These are phyloP conservation scores for Talpa occidentalis DNA, from an alignment of 2,113 vertebrate species.

Conservation along the genomic window DNA sequence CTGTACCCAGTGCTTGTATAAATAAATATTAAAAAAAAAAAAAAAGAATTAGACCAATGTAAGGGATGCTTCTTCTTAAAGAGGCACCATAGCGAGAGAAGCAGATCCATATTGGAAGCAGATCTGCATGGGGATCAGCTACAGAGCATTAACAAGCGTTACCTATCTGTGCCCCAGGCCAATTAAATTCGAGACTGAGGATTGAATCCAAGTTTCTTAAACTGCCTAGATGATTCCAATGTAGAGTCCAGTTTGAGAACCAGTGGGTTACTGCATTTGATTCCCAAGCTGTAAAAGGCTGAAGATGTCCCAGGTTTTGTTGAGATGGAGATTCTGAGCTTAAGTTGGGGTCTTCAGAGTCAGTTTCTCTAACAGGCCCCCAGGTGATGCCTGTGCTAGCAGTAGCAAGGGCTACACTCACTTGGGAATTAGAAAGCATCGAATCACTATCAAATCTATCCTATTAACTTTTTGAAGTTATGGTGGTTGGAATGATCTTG, in stretches of 20 bases:
- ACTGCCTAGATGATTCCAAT: background rate
- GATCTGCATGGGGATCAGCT: background rate
- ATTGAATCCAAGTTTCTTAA: background rate
- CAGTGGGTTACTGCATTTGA: background rate
- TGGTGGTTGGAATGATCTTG: background rate
- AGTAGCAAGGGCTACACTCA: rapidly evolving
- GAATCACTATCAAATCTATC: background rate
- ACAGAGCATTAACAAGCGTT: background rate
- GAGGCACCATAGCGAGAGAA: background rate
- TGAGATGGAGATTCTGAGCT: background rate
- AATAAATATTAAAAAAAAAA: too few species aligned
- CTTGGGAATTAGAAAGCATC: background rate
- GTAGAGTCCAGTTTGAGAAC: background rate
- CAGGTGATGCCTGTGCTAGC: background rate
- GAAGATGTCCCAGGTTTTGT: background rate
- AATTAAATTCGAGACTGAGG: background rate
- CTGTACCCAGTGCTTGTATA: too few species aligned
- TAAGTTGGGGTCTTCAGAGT: background rate
- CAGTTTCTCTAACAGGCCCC: background rate
- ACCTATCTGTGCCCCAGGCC: background rate
- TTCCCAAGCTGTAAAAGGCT: background rate
- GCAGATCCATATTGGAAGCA: background rate
- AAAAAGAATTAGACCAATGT: background rate
- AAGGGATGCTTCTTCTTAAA: background rate
- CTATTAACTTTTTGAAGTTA: background rate